phyloP scores from a whole-genome alignment of 2,113 vertebrate species.

The Chaenogobius annularis region DNA sequence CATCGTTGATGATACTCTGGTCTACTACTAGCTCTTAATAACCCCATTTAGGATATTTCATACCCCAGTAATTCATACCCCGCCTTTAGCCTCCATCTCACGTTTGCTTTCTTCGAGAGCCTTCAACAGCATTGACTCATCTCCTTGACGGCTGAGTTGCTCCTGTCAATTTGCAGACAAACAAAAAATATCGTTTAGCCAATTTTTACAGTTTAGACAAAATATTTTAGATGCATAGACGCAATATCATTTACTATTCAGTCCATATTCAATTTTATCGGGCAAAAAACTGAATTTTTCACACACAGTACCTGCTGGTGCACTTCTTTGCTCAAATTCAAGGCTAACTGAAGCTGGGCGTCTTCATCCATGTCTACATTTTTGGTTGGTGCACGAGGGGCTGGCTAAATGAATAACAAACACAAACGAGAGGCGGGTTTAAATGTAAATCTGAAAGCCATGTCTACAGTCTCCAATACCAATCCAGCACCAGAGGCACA shows the following conservation, averaged over 20 bases:
- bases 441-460: neutral
- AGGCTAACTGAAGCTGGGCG: constrained; percentile 73
- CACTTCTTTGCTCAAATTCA: constrained; percentile 79
- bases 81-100: constrained; percentile 76
- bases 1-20: neutral
- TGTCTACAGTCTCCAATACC: constrained; percentile 9
- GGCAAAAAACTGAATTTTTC: neutral
- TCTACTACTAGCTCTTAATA: neutral
- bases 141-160: constrained; percentile 83
- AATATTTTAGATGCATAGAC: constrained; percentile 28
- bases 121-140: constrained; percentile 82
- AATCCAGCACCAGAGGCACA: constrained; percentile 21
- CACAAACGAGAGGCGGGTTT: neutral
- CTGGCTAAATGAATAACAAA: constrained; percentile 42
- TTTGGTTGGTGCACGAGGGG: constrained; percentile 14
- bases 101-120: constrained; percentile 78
- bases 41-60: constrained; percentile 37
- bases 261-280: neutral
- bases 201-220: constrained; percentile 28
- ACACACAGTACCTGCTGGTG: constrained; percentile 71
- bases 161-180: constrained; percentile 78
- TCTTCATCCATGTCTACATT: constrained; percentile 74
- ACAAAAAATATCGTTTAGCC: neutral
- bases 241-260: neutral
- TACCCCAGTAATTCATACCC: constrained; percentile 71